Base-by-base conservation (phyloP, 2,797 vertebrate genomes). In the Ctenochaetus hawaiiensis region DNA sequence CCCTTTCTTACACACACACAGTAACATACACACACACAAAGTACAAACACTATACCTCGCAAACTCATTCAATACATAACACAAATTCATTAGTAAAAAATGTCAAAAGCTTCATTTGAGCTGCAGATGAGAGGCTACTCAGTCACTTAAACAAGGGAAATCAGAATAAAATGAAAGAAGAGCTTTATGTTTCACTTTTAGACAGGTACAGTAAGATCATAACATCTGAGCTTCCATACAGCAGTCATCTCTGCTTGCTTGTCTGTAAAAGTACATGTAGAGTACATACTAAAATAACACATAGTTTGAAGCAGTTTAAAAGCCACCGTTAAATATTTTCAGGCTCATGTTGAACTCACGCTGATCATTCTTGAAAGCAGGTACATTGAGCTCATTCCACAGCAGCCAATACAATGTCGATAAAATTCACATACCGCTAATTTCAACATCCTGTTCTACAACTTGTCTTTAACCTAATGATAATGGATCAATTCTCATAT, bases 401-500 rank as follows among this genome's bases (percentile, higher is more conserved):
- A 44, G 34, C 9, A 61, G 51, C 30, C 30, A 48, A n/a, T 53
- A 47, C 23, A 18, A 20, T 60, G 14, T 51, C 45, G 60, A 44
- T 72, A 48, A 22, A 56, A 18, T 7, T 34, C 44, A 56, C 22
- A 39, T 53, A 68, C 57, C 47, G 30, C 4, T 52, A 5, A 66
- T 73, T 74, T 75, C 18, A 45, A 54, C 66, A 37, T 20, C 43
- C 63, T 51, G 41, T 37, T 60, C 43, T 22, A n/a, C 56, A 63
- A 48, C 66, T 45, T 49, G 17, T 66, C 41, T 79, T 0, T 48
- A 72, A 26, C 13, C 0, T 59, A 47, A 68, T 61, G 20, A 71
- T 44, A 11, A 77, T 65, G 10, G 30, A 49, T 78, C 2, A 22
- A 52, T 49, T 37, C 12, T 72, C 39, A 66, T 72, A 48, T 49